Evolutionary conservation across 2,888 invertebrate species (phyloP).

Genomic region (Spatulosminthurus flaviceps): DNA sequence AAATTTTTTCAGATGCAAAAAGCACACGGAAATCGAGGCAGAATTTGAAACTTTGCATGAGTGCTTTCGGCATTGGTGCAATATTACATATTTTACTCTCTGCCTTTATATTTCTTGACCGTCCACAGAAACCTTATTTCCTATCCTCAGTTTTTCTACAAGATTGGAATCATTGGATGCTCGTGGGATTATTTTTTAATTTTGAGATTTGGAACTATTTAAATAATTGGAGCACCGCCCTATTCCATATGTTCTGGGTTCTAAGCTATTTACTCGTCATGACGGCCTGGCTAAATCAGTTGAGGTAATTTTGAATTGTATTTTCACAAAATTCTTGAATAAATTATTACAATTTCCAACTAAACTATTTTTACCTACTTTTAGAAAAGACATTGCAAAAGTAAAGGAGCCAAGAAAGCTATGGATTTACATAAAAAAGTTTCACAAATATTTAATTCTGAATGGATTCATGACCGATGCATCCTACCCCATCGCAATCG

Average conservation of each 20-base stretch:
- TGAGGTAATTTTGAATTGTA: neutral
- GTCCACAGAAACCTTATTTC: neutral
- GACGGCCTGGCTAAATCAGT: neutral
- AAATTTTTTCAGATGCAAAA: too few relatives aligned
- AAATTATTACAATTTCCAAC: too few relatives aligned
- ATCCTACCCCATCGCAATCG: neutral
- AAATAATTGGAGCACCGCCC: neutral
- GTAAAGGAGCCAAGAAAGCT: neutral
- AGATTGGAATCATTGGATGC: conserved; percentile 6
- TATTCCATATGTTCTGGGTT: neutral
- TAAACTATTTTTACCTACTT: too few relatives aligned
- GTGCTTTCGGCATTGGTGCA: neutral
- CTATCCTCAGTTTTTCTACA: neutral
- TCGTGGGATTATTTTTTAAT: neutral
- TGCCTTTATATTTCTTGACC: neutral
- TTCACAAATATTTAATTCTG: neutral
- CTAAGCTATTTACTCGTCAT: neutral
- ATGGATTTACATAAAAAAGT: neutral
- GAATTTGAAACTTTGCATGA: too few relatives aligned
- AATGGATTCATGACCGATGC: neutral
- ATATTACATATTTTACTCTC: neutral
- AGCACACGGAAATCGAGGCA: too few relatives aligned
- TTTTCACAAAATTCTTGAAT: neutral
- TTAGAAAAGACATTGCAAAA: neutral
- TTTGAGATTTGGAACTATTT: neutral